Percentiles rank a stretch among this genome's conserved stretches.
Conservation (phyloP, 2,888 invertebrate species). For the Drosophila anomalata region DNA sequence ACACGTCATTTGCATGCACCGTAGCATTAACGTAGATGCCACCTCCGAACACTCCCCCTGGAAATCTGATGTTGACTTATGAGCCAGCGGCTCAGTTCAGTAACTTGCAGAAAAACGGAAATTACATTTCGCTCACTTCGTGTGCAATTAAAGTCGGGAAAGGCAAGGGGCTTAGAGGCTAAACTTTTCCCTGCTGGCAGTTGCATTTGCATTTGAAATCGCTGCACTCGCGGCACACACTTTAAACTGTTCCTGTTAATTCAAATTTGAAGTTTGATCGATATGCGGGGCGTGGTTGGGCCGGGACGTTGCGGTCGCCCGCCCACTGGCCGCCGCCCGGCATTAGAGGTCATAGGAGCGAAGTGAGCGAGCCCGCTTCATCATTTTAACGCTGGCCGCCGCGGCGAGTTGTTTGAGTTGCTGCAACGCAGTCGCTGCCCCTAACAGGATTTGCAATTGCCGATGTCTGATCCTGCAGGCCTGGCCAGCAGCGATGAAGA, state of each 20-base stretch:
- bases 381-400: conserved; percentile 67
- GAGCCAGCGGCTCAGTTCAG: conserved; percentile 27
- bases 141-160: conserved; percentile 62
- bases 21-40: conserved; percentile 24
- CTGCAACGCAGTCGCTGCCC: conserved; percentile 45
- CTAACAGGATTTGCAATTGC: conserved; percentile 1
- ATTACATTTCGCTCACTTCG: conserved; percentile 67
- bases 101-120: conserved; percentile 60
- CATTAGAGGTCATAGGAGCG: conserved; percentile 67
- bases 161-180: not conserved
- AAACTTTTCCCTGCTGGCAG: conserved; percentile 48
- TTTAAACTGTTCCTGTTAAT: conserved; percentile 73
- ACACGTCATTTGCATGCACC: conserved; percentile 36
- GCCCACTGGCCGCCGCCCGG: conserved; percentile 44
- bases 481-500: conserved; percentile 72
- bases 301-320: conserved; percentile 28
- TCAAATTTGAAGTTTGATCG: conserved; percentile 83
- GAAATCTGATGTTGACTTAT: conserved; percentile 60
- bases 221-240: conserved; percentile 54
- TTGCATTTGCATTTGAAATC: conserved; percentile 59
- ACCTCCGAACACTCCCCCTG: not conserved
- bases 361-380: conserved; percentile 48
- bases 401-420: conserved; percentile 62
- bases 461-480: conserved; percentile 54
- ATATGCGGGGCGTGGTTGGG: conserved; percentile 71